These are phyloP conservation scores for Cyclophora albipunctata DNA, from an alignment of 2,888 invertebrate species.

Conservation along the genomic window DNA sequence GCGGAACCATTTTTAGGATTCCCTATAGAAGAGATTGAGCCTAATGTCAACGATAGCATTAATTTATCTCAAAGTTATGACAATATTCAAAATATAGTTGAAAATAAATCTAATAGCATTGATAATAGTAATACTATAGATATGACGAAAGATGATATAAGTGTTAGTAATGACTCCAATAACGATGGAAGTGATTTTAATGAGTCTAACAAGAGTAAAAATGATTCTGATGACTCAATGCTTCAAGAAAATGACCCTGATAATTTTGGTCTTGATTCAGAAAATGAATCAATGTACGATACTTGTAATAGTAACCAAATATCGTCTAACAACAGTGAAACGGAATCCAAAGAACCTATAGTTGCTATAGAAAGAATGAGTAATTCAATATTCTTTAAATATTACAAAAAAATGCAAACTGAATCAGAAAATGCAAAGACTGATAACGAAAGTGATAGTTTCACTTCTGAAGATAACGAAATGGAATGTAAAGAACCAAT, in stretches of 20 bases:
- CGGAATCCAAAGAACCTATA: slow-evolving; percentile 28
- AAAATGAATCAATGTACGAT: slow-evolving; percentile 47
- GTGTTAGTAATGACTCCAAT: not conserved
- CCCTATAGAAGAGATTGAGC: slow-evolving; percentile 4
- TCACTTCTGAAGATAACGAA: slow-evolving; percentile 1
- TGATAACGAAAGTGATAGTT: slow-evolving; percentile 5
- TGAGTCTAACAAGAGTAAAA: slow-evolving; percentile 5
- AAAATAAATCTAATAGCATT: slow-evolving; percentile 1
- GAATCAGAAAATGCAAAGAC: slow-evolving; percentile 2
- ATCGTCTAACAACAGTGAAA: slow-evolving; percentile 6
- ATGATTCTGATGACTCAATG: too few species aligned
- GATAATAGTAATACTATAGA: not conserved
- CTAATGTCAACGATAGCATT: too few species aligned
- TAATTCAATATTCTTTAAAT: slow-evolving; percentile 37
- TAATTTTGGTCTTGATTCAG: slow-evolving; percentile 8
- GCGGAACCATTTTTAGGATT: slow-evolving; percentile 44
- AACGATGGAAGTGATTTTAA: not conserved
- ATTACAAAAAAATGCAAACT: slow-evolving; percentile 30
- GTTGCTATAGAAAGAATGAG: slow-evolving; percentile 42
- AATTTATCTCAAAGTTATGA: too few species aligned
- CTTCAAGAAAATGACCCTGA: too few species aligned
- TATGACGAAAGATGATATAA: not conserved
- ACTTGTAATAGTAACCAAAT: slow-evolving; percentile 49
- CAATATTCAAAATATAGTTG: too few species aligned
- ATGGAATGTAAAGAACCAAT: slow-evolving; percentile 24